Conservation (phyloP, 2,113 vertebrate genomes). For the Phalacrocorax carbo region DNA sequence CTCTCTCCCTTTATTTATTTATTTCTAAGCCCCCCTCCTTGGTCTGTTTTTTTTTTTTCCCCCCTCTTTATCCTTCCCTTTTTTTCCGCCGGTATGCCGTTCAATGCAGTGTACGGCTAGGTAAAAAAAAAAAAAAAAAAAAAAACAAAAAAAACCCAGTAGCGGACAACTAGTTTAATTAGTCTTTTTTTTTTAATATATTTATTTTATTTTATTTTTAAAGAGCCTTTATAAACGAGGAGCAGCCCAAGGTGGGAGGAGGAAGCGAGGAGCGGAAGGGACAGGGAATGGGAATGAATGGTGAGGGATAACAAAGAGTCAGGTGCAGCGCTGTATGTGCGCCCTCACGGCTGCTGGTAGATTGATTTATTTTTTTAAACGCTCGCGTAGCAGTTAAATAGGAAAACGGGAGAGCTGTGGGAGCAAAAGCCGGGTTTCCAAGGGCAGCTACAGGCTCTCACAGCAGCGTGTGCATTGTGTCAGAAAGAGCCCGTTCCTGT, state of each 20-base stretch:
- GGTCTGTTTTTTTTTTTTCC: too few species aligned
- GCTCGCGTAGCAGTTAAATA: not conserved
- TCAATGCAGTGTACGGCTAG: not conserved
- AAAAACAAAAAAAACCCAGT: too few species aligned
- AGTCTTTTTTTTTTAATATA: not conserved
- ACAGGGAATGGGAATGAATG: not conserved
- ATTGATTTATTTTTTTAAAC: not conserved
- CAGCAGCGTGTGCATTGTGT: not conserved
- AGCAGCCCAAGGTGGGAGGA: slow-evolving; percentile 14
- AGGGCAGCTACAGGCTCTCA: not conserved
- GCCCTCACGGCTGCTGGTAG: not conserved
- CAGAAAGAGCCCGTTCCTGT: not conserved
- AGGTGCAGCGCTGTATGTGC: not conserved
- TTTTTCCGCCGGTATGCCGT: not conserved
- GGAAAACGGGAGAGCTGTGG: not conserved
- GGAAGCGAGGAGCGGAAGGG: not conserved
- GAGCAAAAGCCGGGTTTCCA: not conserved
- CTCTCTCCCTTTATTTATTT: not conserved
- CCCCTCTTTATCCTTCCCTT: not conserved
- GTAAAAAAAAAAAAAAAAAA: not conserved
- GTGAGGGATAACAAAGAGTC: slow-evolving; percentile 34
- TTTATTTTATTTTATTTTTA: too few species aligned
- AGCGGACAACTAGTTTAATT: not conserved
- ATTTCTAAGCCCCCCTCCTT: not conserved
- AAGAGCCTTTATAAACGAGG: not conserved